phyloP scores from a whole-genome alignment of 2,797 vertebrate species.

The Cirrhinus molitorella region DNA sequence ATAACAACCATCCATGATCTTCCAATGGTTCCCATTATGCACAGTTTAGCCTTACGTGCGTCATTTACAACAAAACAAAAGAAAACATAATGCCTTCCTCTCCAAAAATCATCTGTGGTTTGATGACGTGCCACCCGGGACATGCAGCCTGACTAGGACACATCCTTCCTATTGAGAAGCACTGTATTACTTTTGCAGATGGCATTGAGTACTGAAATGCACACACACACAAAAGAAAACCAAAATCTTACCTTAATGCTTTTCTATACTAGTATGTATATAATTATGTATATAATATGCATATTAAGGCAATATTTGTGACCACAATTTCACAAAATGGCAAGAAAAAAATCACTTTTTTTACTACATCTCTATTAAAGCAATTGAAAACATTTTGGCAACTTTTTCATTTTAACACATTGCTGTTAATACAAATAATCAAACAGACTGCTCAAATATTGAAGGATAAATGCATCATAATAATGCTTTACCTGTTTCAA shows the following conservation, averaged over 20 bases:
- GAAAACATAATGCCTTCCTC: background rate
- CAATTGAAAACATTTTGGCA: background rate
- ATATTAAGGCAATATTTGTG: background rate
- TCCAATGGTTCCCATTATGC: background rate
- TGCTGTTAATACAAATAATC: background rate
- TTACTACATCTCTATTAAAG: conserved; percentile 3
- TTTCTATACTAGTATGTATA: background rate
- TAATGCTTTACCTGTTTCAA: conserved; percentile 18
- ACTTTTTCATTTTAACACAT: background rate
- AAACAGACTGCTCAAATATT: background rate
- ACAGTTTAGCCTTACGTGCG: background rate
- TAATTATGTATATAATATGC: background rate
- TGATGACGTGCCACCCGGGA: background rate
- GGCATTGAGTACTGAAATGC: conserved; percentile 7
- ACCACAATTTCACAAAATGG: background rate
- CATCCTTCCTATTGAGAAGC: background rate
- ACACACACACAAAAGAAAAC: background rate
- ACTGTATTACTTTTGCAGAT: conserved; percentile 20
- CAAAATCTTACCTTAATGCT: background rate
- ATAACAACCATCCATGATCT: background rate
- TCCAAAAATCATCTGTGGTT: background rate
- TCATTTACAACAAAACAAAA: background rate
- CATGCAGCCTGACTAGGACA: background rate
- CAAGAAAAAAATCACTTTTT: background rate
- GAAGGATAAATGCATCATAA: background rate